phyloP scores from a whole-genome alignment of 2,113 vertebrate genomes.

The Gymnorhina tibicen region DNA sequence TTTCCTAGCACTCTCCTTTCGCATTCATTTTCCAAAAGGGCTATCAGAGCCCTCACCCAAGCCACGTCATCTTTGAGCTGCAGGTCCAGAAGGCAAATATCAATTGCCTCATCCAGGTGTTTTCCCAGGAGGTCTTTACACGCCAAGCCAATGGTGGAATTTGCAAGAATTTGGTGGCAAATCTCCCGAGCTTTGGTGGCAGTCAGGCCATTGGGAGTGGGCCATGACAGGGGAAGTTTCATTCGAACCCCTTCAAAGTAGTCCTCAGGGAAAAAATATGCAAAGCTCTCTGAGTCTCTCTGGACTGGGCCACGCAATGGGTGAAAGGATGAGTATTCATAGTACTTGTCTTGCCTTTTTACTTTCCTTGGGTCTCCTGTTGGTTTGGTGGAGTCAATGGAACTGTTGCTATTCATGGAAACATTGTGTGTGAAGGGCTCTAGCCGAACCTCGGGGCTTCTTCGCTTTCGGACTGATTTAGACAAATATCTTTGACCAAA shows the following conservation, averaged over 20 bases:
- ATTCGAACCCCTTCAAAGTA: constrained; percentile 65
- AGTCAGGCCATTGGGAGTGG: constrained; percentile 75
- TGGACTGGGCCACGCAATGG: constrained; percentile 46
- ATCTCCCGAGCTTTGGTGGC: constrained; percentile 71
- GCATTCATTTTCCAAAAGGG: constrained; percentile 83
- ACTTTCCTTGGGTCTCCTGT: background rate
- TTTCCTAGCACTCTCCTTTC: constrained; percentile 75
- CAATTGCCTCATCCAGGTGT: constrained; percentile 73
- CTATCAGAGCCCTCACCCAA: constrained; percentile 71
- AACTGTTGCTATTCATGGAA: background rate
- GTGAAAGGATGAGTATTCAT: constrained; percentile 57
- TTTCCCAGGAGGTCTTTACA: constrained; percentile 74
- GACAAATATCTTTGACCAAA: background rate
- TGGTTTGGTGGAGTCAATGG: background rate
- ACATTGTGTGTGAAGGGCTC: background rate
- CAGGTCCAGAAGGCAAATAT: constrained; percentile 78
- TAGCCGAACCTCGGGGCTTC: background rate
- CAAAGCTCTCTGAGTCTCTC: constrained; percentile 63
- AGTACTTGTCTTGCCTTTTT: constrained; percentile 11
- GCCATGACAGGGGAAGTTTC: constrained; percentile 63
- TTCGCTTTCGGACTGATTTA: constrained; percentile 24
- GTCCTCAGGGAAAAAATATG: constrained; percentile 83
- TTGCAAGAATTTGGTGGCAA: constrained; percentile 72
- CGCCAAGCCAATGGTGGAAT: constrained; percentile 72
- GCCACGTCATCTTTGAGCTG: constrained; percentile 80